phyloP scores from a whole-genome alignment of 1,140 invertebrate genomes.

The Bombus terrestris region DNA sequence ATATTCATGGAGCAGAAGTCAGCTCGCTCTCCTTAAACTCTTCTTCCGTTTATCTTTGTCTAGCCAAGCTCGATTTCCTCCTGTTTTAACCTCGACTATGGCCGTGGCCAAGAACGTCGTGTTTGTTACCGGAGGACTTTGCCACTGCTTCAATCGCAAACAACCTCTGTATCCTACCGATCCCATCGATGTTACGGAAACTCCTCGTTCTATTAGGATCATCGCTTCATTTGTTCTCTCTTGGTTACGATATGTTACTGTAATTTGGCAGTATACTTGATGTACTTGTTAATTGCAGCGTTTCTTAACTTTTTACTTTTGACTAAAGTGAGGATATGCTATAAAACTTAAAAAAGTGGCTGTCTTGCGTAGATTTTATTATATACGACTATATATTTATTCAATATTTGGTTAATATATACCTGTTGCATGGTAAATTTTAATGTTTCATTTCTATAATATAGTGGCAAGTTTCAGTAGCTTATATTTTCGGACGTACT shows the following conservation, averaged over 20 bases:
- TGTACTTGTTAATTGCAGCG: too few relatives aligned
- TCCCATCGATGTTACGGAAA: conserved; percentile 55
- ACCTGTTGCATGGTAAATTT: too few relatives aligned
- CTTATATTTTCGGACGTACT: too few relatives aligned
- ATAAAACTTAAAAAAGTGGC: too few relatives aligned
- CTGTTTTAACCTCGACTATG: conserved; percentile 40
- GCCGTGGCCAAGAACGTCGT: conserved; percentile 44
- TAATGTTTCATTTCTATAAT: too few relatives aligned
- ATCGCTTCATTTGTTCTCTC: neutral
- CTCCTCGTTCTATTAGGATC: neutral
- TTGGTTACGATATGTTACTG: neutral
- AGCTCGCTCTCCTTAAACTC: conserved; percentile 51
- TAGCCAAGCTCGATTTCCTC: conserved; percentile 21
- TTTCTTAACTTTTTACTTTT: too few relatives aligned
- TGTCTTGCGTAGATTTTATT: too few relatives aligned
- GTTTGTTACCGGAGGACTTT: conserved; percentile 47
- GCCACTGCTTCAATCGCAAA: conserved; percentile 41
- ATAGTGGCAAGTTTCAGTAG: too few relatives aligned
- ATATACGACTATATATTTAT: too few relatives aligned
- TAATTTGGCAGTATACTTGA: neutral
- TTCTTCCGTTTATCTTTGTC: conserved; percentile 14
- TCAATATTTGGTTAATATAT: too few relatives aligned
- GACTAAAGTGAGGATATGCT: too few relatives aligned
- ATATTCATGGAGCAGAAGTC: conserved; percentile 64
- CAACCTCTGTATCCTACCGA: conserved; percentile 46